Evolutionary conservation across 2,113 vertebrate species (phyloP).

Genomic region (Sus scrofa): DNA sequence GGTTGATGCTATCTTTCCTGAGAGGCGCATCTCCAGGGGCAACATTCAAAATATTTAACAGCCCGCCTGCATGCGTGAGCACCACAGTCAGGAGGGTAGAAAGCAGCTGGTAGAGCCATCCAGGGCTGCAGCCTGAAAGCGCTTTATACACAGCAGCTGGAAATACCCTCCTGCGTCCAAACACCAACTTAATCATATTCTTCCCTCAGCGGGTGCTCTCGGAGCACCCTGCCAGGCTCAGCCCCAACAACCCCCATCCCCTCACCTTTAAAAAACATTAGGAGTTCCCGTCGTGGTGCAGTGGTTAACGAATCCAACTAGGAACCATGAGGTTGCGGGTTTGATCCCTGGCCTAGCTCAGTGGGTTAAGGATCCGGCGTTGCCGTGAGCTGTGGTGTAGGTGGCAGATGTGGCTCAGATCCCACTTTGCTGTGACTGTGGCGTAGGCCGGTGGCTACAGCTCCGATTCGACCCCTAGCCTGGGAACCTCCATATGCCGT

Average conservation of each 20-base stretch:
- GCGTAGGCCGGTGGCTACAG: too few relatives aligned
- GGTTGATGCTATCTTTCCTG: conserved; percentile 63
- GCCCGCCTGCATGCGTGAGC: neutral
- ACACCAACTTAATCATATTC: neutral
- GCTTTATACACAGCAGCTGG: neutral
- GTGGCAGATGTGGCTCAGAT: too few relatives aligned
- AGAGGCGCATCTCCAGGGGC: conserved; percentile 66
- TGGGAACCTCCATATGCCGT: too few relatives aligned
- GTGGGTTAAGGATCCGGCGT: too few relatives aligned
- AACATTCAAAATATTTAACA: conserved; percentile 72
- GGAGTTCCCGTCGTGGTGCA: too few relatives aligned
- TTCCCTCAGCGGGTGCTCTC: neutral
- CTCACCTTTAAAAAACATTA: neutral
- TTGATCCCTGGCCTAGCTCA: too few relatives aligned
- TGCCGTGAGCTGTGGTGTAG: too few relatives aligned
- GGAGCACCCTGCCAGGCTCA: neutral
- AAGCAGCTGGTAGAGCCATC: neutral
- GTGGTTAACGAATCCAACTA: too few relatives aligned
- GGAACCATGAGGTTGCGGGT: too few relatives aligned
- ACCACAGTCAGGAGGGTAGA: neutral
- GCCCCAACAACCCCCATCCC: neutral
- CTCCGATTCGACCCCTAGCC: too few relatives aligned
- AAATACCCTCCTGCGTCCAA: neutral
- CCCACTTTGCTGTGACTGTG: too few relatives aligned
- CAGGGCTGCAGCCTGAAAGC: neutral